phyloP scores from a whole-genome alignment of 2,113 vertebrate genomes.

The Grammomys dolichurus region DNA sequence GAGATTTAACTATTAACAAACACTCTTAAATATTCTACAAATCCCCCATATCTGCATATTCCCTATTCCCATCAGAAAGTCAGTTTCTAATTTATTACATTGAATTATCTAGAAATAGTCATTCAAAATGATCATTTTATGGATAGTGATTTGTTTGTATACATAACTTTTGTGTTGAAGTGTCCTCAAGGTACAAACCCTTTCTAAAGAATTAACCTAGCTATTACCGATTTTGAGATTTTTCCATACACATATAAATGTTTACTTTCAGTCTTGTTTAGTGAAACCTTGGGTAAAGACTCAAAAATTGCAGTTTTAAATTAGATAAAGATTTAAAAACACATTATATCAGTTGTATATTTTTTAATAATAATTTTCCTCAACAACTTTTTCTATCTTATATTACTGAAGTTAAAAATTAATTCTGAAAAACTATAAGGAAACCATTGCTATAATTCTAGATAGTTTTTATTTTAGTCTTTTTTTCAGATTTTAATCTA shows the following conservation, averaged over 20 bases:
- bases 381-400: not conserved
- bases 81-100: not conserved
- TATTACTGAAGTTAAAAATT: not conserved
- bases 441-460: no score
- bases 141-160: not conserved
- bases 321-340: not conserved
- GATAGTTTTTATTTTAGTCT: not conserved
- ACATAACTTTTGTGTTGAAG: not conserved
- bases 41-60: not conserved
- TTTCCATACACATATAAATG: not conserved
- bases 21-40: not conserved
- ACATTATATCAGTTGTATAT: not conserved
- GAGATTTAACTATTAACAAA: slow-evolving; percentile 49
- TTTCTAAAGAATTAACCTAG: not conserved
- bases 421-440: no score
- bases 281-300: not conserved
- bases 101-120: not conserved
- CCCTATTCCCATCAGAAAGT: not conserved
- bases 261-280: not conserved
- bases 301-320: not conserved
- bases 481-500: not conserved
- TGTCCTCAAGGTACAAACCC: not conserved
- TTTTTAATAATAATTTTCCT: not conserved
- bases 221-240: not conserved
- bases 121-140: not conserved